Conservation (phyloP, 2,888 invertebrate genomes). For the Amiota communis region DNA sequence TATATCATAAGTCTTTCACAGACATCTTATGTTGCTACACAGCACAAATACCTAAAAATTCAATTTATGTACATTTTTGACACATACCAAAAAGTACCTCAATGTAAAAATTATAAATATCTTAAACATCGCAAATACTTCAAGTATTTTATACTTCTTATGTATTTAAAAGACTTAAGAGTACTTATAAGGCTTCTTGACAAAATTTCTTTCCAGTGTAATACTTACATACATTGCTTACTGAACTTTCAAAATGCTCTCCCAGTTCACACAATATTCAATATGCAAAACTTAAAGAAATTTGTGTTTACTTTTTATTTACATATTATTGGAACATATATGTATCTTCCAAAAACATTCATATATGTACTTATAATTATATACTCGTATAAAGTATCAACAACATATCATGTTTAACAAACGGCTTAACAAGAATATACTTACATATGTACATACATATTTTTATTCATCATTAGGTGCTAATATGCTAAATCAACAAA, state of each 20-base stretch:
- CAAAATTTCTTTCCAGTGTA: neutral
- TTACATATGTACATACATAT: too few relatives aligned
- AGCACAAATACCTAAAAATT: too few relatives aligned
- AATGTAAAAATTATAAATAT: too few relatives aligned
- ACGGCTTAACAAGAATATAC: neutral
- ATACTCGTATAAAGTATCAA: constrained; percentile 9
- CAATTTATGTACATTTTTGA: too few relatives aligned
- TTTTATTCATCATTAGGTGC: constrained; percentile 48
- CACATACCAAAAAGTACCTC: too few relatives aligned
- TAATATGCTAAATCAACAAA: constrained; percentile 60
- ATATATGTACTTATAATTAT: constrained; percentile 13
- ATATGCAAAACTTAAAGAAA: constrained; percentile 1
- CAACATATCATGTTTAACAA: neutral
- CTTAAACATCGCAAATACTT: too few relatives aligned
- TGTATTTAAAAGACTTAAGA: too few relatives aligned
- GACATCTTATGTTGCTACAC: too few relatives aligned
- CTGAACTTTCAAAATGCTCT: neutral
- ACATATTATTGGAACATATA: constrained; percentile 23
- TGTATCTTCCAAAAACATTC: neutral
- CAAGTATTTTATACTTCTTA: too few relatives aligned
- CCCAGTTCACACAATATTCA: neutral
- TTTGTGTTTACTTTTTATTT: constrained; percentile 2
- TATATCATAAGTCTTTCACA: too few relatives aligned
- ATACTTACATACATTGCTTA: neutral
- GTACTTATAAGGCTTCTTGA: neutral